Percentiles rank a stretch among this genome's conserved stretches.
These are phyloP conservation scores for Drosophila arizonae DNA, from an alignment of 1,140 invertebrate species.

Conservation along the genomic window DNA sequence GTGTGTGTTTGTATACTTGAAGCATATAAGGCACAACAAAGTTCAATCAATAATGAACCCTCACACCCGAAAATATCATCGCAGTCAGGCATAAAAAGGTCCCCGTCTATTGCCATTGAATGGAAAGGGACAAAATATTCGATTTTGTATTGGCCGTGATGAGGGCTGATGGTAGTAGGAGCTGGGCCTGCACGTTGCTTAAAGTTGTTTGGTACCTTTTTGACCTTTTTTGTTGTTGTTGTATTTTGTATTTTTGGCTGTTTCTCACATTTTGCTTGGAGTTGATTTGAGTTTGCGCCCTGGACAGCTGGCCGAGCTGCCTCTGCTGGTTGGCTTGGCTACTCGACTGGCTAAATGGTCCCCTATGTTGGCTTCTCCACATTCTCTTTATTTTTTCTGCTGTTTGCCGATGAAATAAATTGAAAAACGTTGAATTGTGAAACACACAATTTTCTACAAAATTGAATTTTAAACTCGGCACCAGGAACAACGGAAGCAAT, in stretches of 20 bases:
- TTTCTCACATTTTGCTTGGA: constrained; percentile 54
- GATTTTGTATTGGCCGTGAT: constrained; percentile 71
- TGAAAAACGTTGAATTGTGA: constrained; percentile 70
- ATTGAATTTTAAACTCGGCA: constrained; percentile 65
- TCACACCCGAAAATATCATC: constrained; percentile 51
- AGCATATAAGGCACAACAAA: constrained; percentile 33
- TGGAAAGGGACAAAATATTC: constrained; percentile 49
- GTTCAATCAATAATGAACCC: constrained; percentile 70
- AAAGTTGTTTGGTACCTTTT: constrained; percentile 73
- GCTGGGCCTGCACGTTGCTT: constrained; percentile 46
- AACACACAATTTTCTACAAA: constrained; percentile 73
- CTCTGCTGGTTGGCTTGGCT: constrained; percentile 26
- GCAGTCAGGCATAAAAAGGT: constrained; percentile 59
- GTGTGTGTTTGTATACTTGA: background rate
- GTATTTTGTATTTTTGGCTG: constrained; percentile 20
- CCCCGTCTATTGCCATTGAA: constrained; percentile 32
- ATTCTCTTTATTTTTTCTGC: constrained; percentile 59
- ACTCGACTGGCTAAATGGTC: constrained; percentile 4
- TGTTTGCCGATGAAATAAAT: constrained; percentile 68
- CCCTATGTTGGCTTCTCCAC: constrained; percentile 22
- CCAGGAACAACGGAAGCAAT: constrained; percentile 60
- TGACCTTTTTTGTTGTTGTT: constrained; percentile 59
- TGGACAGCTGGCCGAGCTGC: constrained; percentile 26
- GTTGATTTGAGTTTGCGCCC: constrained; percentile 66
- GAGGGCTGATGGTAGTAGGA: constrained; percentile 37